Evolutionary conservation across 2,113 vertebrate genomes (phyloP), one percentile per base, ranked within the genome.

Genomic region (Cephalopterus ornatus): DNA sequence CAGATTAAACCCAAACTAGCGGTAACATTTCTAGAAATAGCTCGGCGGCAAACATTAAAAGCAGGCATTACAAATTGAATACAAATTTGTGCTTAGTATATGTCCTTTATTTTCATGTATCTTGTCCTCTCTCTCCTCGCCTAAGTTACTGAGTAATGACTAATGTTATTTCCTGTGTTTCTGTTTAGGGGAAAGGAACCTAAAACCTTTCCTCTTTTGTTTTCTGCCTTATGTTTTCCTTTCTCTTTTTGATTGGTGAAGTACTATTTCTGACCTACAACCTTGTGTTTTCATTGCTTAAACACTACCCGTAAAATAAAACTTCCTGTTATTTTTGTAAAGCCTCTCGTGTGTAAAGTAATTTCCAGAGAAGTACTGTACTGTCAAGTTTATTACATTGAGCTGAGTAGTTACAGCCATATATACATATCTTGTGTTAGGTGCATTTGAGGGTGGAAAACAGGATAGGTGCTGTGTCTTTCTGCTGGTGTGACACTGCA

Each of bases 11-110:
- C 33, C 76, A 89, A 86, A 94, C 92, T 46, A 74, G 92, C 81
- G 52, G 94, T 94, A 95, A 77, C 93, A 88, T 95, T 96, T 97
- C 96, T 96, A 95, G 91, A 96, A 96, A 97, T 97, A 97, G 96
- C 88, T 93, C 21, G 0, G 73, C 93, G 88, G 76, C 85, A 92
- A 72, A 62, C 72, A 68, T 75, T 72, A 65, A 94, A 93, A 83
- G 79, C 72, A 75, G 76, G 24, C 92, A 81, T 92, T 95, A 81
- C 82, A 78, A 92, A 75, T 42, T 55, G 90, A 79, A 92, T 55
- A 95, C 55, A 91, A 74, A 62, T 76, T 83, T 90, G 12, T 65
- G 18, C 70, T 53, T 85, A 44, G 35, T 88, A 13, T 71, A 35
- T 85, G 85, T 89, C 33, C 77, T 95, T 62, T 79, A 78, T 74